Percentiles rank a stretch among this genome's conserved stretches.
phyloP scores from a whole-genome alignment of 2,797 vertebrate species.

The Poeciliopsis presidionis region DNA sequence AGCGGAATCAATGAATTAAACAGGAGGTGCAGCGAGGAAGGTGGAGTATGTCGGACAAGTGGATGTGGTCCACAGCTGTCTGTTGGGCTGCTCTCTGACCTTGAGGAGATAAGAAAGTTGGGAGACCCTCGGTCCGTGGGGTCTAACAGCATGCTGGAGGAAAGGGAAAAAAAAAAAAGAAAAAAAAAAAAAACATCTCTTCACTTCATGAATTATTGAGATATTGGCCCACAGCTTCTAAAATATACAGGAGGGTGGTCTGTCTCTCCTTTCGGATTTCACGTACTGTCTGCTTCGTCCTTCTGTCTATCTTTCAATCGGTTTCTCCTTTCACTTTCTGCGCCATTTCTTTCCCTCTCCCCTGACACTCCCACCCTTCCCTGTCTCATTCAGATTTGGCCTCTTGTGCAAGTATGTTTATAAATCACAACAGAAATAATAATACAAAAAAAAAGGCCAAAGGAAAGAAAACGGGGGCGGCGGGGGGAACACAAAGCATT shows the following conservation, averaged over 20 bases:
- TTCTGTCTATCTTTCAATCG: slow-evolving; percentile 61
- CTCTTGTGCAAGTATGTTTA: slow-evolving; percentile 32
- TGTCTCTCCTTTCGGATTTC: slow-evolving; percentile 67
- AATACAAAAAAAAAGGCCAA: slow-evolving; percentile 18
- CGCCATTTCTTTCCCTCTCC: neutral
- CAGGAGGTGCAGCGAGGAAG: slow-evolving; percentile 67
- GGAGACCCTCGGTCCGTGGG: slow-evolving; percentile 74
- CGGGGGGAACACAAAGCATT: slow-evolving; percentile 7
- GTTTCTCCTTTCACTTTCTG: slow-evolving; percentile 36
- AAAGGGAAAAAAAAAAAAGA: slow-evolving; percentile 52
- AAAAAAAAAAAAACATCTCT: slow-evolving; percentile 67
- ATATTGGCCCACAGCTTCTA: slow-evolving; percentile 85
- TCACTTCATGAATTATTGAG: slow-evolving; percentile 88
- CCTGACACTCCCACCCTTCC: neutral
- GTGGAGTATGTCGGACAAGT: slow-evolving; percentile 66
- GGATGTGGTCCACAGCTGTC: slow-evolving; percentile 72
- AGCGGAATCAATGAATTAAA: slow-evolving; percentile 73
- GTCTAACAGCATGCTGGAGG: slow-evolving; percentile 61
- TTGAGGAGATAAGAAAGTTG: slow-evolving; percentile 73
- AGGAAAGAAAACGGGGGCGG: neutral
- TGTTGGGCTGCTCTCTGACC: slow-evolving; percentile 71
- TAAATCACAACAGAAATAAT: slow-evolving; percentile 68
- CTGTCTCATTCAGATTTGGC: slow-evolving; percentile 44
- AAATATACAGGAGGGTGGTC: slow-evolving; percentile 82
- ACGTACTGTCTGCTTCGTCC: slow-evolving; percentile 66